Evolutionary conservation across 2,888 invertebrate species (phyloP), one percentile per base, ranked within the genome.

Genomic region (Macrophya annulata): DNA sequence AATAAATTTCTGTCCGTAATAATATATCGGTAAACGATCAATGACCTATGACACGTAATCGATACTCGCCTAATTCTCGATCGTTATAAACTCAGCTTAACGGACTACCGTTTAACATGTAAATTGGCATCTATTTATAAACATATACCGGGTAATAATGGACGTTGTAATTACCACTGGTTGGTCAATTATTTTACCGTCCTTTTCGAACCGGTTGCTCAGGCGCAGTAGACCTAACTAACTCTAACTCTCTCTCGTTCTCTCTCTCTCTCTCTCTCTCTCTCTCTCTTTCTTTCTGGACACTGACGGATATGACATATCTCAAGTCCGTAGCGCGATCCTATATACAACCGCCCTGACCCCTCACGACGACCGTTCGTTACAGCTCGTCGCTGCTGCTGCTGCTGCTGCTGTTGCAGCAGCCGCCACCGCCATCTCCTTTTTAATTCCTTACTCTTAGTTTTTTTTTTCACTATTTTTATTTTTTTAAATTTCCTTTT

Each of bases 251-350:
- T n/a, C n/a, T 31, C 25, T 15, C 1, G 10, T 12, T 68, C 25
- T 31, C 10, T 25, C 31, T 9, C 31, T 8, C 68, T 68, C 25
- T 12, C 31, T 5, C 10, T 31, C 31, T 68, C 31, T 12, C 68
- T 68, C 5, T 68, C 9, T 68, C 25, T 43, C 72, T 43, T n/a
- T 21, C 72, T 43, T 87, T 85, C 88, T 87, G 89, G 90, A 91
- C 90, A 91, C 91, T 92, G 92, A 92, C 92, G 91, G 91, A 91
- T 93, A 92, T 92, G 93, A 93, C 93, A 92, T 83, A 83, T 92
- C 91, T 92, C 90, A 90, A 91, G 90, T 91, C 91, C 62, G 83
- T 83, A 45, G 83, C 85, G 86, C 48, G 85, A 43, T 59, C 74
- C 87, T 86, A 55, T 8, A 87, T 87, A 87, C 86, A 85, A 86